Base-by-base conservation (phyloP, 2,113 vertebrate species). In the Saguinus imperator region DNA sequence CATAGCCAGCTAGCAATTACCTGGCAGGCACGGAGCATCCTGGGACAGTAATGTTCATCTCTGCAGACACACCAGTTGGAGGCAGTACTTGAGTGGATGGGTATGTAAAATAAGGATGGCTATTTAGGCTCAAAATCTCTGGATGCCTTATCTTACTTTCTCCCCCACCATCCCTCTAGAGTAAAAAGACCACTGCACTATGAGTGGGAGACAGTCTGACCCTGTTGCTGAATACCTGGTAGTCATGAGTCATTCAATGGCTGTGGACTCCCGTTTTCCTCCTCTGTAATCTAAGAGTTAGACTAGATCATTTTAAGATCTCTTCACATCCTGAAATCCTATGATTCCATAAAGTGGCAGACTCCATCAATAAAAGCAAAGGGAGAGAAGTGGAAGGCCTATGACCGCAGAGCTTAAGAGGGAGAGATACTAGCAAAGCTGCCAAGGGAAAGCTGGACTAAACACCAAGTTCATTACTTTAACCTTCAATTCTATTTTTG, bases 1-100 rank as follows among this genome's bases (percentile, higher is more conserved):
- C 35, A 66, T 5, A 85, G 27, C 73, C 94, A 70, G 75, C 35
- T 55, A 52, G 83, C 92, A 95, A 91, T 96, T 92, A 95, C 70
- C 91, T 93, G 64, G 91, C 52, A 94, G 86, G 35, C 89, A 32
- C 1, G 23, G 64, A 89, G 87, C 84, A 93, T 43, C 68, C 83
- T 79, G 92, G 91, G 93, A 92, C 37, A 95, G 84, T 85, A 75
- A 91, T 84, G 92, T 85, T 80, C 84, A 84, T 83, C 89, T 92
- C n/a, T 94, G 94, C 18, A 95, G 94, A 95, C 70, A 93, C 0
- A 27, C 66, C 40, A 84, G 86, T 76, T 86, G 77, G 82, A 96
- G 86, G 77, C 77, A 81, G 75, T 68, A 66, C 83, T 79, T 91
- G 52, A 91, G 64, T 20, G 61, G 66, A 77, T 83, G 73, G 50